phyloP scores from a whole-genome alignment of 2,888 invertebrate species.

The Myathropa florea region DNA sequence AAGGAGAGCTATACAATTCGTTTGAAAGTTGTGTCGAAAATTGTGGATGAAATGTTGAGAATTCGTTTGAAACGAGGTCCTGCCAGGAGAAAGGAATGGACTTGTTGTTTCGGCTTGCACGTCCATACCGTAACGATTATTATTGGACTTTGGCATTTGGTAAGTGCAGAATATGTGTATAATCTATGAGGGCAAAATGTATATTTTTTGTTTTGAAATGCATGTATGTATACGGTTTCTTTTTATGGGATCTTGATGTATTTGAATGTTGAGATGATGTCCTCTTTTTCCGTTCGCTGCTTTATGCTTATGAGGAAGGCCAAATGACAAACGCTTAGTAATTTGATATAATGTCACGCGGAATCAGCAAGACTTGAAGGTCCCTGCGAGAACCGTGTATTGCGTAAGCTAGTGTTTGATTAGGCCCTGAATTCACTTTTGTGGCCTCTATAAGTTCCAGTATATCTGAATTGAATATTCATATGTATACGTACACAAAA shows the following conservation, averaged over 20 bases:
- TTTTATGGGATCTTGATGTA: not conserved
- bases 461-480: not conserved
- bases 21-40: not conserved
- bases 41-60: conserved; percentile 78
- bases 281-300: not conserved
- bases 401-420: not conserved
- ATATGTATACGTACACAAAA: not conserved
- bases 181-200: not conserved
- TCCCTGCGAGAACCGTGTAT: not conserved
- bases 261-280: not conserved
- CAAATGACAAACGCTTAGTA: not conserved
- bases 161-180: conserved; percentile 81
- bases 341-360: not conserved
- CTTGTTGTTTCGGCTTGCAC: conserved; percentile 90
- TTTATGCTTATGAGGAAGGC: not conserved
- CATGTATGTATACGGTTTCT: not conserved
- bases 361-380: not conserved
- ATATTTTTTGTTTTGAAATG: not conserved
- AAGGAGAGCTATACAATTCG: not conserved
- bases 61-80: conserved; percentile 82
- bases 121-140: conserved; percentile 91
- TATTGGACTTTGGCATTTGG: conserved; percentile 92
- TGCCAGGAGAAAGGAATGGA: conserved; percentile 87
- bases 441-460: not conserved
- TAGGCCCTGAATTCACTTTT: not conserved